Conservation (phyloP, 64 coral and sea anemone species). For the Stichodactyla mertensii region DNA sequence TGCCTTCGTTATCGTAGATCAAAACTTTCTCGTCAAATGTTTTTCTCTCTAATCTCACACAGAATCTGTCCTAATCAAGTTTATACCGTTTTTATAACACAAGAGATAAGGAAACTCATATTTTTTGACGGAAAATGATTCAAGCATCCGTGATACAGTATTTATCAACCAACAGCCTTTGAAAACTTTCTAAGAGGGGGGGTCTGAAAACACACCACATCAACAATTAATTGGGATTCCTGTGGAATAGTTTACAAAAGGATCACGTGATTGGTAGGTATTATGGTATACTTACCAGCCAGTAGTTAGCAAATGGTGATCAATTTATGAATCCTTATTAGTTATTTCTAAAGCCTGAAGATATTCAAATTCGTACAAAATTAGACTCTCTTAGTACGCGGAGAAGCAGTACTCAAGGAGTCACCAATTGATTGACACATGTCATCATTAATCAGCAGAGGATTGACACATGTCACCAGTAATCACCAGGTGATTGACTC, state of each 20-base stretch:
- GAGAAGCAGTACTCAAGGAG: too few species aligned
- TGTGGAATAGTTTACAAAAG: background rate
- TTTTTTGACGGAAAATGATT: conserved; percentile 4
- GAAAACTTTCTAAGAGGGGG: background rate
- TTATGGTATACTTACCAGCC: too few species aligned
- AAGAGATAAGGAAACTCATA: background rate
- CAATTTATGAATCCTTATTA: too few species aligned
- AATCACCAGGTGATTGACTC: too few species aligned
- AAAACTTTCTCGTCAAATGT: background rate
- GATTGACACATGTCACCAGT: too few species aligned
- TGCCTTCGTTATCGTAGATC: background rate
- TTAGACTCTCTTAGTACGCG: too few species aligned
- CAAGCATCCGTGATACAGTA: background rate
- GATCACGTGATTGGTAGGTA: background rate
- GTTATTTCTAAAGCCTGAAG: too few species aligned
- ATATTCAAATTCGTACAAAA: too few species aligned
- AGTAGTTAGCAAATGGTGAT: too few species aligned
- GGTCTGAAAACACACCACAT: conserved; percentile 4
- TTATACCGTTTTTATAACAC: background rate
- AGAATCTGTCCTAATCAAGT: background rate
- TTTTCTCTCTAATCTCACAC: background rate
- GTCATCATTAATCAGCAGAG: too few species aligned
- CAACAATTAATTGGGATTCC: background rate
- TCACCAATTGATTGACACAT: too few species aligned
- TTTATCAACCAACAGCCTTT: background rate